Evolutionary conservation across 1,140 invertebrate species (phyloP).

Genomic region (Zaprionus taronus): DNA sequence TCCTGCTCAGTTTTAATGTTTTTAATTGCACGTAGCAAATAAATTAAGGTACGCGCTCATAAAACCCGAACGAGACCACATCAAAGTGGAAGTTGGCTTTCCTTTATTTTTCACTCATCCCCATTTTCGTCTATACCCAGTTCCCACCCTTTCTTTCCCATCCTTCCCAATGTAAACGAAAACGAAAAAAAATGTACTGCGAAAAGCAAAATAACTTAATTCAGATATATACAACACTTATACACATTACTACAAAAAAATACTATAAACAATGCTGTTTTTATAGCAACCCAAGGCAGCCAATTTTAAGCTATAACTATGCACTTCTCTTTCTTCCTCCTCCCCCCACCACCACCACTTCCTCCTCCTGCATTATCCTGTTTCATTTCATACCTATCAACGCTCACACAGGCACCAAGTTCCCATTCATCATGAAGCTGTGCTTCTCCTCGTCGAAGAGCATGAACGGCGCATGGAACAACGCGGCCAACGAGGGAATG

Average conservation of each 20-base stretch:
- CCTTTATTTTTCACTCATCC: neutral
- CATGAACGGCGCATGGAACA: conserved; percentile 86
- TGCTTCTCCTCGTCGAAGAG: conserved; percentile 96
- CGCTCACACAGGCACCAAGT: conserved; percentile 92
- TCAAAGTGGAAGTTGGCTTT: conserved; percentile 30
- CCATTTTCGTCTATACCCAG: neutral
- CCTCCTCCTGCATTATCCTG: conserved; percentile 38
- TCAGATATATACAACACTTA: conserved; percentile 83
- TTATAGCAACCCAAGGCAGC: conserved; percentile 30
- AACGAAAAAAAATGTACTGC: conserved; percentile 40
- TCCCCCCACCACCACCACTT: conserved; percentile 1
- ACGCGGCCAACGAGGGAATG: conserved; percentile 83
- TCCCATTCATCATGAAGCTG: conserved; percentile 98
- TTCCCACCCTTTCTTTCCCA: neutral
- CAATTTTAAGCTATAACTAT: conserved; percentile 52
- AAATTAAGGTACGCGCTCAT: conserved; percentile 15
- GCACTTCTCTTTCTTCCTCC: conserved; percentile 37
- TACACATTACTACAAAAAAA: conserved; percentile 78
- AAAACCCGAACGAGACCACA: conserved; percentile 19
- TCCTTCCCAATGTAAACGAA: neutral
- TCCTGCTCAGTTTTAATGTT: conserved; percentile 17
- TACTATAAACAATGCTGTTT: conserved; percentile 37
- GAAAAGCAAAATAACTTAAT: conserved; percentile 76
- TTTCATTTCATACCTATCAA: conserved; percentile 62
- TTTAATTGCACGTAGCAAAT: conserved; percentile 40